A percentile compares a stretch with the other conserved stretches of the same genome.
Conservation (phyloP, 2,888 invertebrate species). For the Phaedon cochleariae region DNA sequence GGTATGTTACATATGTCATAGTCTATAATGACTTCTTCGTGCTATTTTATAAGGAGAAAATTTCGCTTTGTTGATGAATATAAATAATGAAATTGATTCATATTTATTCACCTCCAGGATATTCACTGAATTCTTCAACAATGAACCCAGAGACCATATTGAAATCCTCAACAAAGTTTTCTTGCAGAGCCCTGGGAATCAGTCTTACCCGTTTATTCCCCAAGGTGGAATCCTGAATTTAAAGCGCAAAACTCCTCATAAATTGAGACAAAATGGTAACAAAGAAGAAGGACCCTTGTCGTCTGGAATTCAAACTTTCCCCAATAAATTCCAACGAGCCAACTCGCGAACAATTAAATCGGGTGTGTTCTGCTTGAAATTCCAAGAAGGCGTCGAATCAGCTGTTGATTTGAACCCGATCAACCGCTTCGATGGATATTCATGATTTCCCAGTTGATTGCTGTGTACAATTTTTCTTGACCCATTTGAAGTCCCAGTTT, state of each 20-base stretch:
- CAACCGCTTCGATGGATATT: conserved; percentile 52
- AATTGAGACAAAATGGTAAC: conserved; percentile 9
- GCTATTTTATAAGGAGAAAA: too few relatives aligned
- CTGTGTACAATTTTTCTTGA: background rate
- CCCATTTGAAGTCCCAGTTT: too few relatives aligned
- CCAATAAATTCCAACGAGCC: conserved; percentile 43
- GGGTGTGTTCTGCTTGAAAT: conserved; percentile 33
- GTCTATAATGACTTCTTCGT: too few relatives aligned
- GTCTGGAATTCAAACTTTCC: conserved; percentile 34
- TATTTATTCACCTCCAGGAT: too few relatives aligned
- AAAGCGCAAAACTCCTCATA: background rate
- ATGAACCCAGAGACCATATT: too few relatives aligned
- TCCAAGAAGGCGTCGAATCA: conserved; percentile 50
- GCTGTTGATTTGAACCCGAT: conserved; percentile 51
- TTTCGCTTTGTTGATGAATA: too few relatives aligned
- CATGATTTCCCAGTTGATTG: conserved; percentile 30
- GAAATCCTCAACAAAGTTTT: too few relatives aligned
- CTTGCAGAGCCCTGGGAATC: background rate
- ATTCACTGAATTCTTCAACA: too few relatives aligned
- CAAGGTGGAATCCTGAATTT: background rate
- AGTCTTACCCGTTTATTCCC: background rate
- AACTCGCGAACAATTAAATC: conserved; percentile 36
- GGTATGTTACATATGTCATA: too few relatives aligned
- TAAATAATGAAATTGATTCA: too few relatives aligned
- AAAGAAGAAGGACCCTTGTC: conserved; percentile 6